A percentile compares a stretch with the other conserved stretches of the same genome.
Evolutionary conservation across 2,113 vertebrate genomes (phyloP).

Genomic region (Salvelinus alpinus): DNA sequence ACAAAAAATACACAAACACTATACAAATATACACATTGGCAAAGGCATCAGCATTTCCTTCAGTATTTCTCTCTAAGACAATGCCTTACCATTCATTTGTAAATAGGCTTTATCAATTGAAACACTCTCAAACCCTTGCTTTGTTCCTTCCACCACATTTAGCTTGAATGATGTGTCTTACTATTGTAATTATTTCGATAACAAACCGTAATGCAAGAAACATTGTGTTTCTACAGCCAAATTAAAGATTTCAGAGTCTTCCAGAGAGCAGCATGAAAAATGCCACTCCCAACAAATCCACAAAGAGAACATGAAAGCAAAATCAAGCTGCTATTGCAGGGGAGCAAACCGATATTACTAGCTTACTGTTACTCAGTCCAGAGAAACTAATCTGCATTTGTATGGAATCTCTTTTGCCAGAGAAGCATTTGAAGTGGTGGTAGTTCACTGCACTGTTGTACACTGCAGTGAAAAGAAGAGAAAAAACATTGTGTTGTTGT

Average conservation of each 20-base stretch:
- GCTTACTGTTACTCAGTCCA: neutral
- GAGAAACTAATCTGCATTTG: neutral
- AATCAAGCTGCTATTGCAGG: neutral
- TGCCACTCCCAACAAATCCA: neutral
- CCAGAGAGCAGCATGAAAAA: neutral
- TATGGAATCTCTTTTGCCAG: neutral
- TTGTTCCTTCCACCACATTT: neutral
- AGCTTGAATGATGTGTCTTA: neutral
- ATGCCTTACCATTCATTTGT: neutral
- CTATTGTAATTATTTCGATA: neutral
- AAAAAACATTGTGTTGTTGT: neutral
- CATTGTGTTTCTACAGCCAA: neutral
- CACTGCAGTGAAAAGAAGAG: neutral
- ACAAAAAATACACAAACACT: neutral
- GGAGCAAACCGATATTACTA: neutral
- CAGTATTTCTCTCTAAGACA: neutral
- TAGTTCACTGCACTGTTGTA: neutral
- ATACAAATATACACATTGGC: no score
- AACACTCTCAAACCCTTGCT: neutral
- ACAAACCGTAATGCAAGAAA: neutral
- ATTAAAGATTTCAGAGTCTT: neutral
- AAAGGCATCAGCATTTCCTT: no score
- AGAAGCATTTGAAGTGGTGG: neutral
- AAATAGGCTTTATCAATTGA: neutral
- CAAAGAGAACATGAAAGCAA: slow-evolving; percentile 6